Conservation (phyloP, 1,140 invertebrate genomes). For the Trinorchestia longiramus region DNA sequence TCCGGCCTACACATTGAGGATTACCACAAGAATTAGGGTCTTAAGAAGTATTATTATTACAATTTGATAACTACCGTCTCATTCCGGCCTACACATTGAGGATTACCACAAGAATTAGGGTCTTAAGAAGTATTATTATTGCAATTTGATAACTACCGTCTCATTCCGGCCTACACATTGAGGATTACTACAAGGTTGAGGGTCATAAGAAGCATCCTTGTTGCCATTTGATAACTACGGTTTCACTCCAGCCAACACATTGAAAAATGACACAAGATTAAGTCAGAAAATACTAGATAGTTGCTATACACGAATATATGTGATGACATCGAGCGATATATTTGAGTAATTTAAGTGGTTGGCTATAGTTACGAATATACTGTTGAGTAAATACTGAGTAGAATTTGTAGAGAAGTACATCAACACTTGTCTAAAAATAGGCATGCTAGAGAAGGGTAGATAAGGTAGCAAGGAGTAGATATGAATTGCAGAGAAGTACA, state of each 20-base stretch:
- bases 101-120: too few species aligned
- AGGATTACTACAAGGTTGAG: too few species aligned
- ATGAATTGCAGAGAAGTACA: background rate
- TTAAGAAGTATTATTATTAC: too few species aligned
- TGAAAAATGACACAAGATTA: background rate
- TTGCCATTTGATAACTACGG: too few species aligned
- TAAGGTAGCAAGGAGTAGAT: background rate
- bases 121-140: too few species aligned
- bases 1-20: too few species aligned
- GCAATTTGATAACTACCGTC: too few species aligned
- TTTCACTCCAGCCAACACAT: background rate
- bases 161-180: too few species aligned
- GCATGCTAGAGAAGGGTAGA: background rate
- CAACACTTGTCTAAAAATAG: background rate
- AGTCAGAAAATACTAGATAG: background rate
- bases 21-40: too few species aligned
- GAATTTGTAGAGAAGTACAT: background rate
- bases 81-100: too few species aligned
- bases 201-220: too few species aligned
- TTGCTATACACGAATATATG: background rate
- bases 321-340: background rate
- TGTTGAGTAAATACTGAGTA: background rate
- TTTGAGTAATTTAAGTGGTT: background rate
- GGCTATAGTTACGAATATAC: background rate
- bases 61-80: too few species aligned